These are phyloP conservation scores for Dynastes tityus DNA, from an alignment of 2,888 invertebrate species.

Conservation along the genomic window DNA sequence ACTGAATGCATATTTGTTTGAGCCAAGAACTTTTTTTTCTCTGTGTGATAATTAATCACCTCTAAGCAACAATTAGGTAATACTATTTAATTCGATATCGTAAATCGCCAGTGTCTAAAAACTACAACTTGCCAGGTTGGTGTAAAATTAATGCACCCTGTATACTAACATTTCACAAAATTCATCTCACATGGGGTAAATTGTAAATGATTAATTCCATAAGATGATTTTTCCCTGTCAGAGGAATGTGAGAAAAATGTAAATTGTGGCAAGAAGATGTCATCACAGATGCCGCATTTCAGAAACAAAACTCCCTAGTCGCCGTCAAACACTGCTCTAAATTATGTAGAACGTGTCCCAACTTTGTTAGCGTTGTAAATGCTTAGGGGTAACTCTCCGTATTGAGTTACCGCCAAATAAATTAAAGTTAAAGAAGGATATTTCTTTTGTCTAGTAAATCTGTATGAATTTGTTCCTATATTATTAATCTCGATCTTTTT, in stretches of 20 bases:
- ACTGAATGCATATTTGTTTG: too few species aligned
- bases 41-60: too few species aligned
- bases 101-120: too few species aligned
- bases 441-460: neutral
- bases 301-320: conserved; percentile 22
- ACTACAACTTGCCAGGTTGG: too few species aligned
- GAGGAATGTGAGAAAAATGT: conserved; percentile 29
- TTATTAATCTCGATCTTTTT: neutral
- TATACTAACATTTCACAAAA: neutral
- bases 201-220: conserved; percentile 2
- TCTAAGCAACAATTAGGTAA: too few species aligned
- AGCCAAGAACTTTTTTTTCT: too few species aligned
- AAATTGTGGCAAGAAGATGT: conserved; percentile 38
- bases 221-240: neutral
- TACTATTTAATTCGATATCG: too few species aligned
- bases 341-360: conserved; percentile 31
- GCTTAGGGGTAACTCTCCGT: conserved; percentile 4
- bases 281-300: conserved; percentile 35
- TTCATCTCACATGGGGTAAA: neutral
- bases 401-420: conserved; percentile 22
- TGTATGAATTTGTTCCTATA: neutral
- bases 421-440: conserved; percentile 6
- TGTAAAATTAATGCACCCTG: too few species aligned
- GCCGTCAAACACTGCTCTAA: conserved; percentile 36
- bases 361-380: conserved; percentile 29